These are phyloP conservation scores for Mya arenaria DNA, from an alignment of 1,140 invertebrate genomes.

Conservation along the genomic window DNA sequence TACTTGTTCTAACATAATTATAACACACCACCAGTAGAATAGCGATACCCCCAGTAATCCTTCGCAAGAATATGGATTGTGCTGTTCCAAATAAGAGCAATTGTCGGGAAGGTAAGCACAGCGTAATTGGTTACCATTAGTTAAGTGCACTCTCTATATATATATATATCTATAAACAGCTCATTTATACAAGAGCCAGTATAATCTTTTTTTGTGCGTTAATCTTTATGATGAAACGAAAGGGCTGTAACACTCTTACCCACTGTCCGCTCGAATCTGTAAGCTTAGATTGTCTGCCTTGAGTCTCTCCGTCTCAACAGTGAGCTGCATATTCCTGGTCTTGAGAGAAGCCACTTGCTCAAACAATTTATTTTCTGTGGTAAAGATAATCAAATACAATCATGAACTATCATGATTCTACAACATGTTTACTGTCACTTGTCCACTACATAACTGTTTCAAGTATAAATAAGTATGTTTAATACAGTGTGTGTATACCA, in stretches of 20 bases:
- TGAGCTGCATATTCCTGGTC: constrained; percentile 91
- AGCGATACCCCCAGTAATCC: too few species aligned
- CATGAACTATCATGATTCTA: background rate
- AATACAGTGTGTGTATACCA: background rate
- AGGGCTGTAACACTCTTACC: constrained; percentile 59
- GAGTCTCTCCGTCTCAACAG: constrained; percentile 91
- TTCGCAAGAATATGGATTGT: too few species aligned
- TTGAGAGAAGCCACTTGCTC: constrained; percentile 90
- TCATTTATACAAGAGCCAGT: background rate
- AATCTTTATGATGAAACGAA: background rate
- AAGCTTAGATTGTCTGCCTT: constrained; percentile 84
- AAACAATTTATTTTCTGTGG: constrained; percentile 92
- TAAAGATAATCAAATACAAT: constrained; percentile 45
- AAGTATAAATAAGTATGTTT: background rate
- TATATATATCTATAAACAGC: too few species aligned
- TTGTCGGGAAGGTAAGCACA: too few species aligned
- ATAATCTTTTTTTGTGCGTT: background rate
- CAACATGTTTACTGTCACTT: background rate
- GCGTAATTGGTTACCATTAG: too few species aligned
- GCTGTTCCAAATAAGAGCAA: too few species aligned
- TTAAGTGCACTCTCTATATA: too few species aligned
- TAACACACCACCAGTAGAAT: too few species aligned
- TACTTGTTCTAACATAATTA: too few species aligned
- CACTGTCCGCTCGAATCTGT: constrained; percentile 65
- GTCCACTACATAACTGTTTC: background rate